A percentile compares a stretch with the other conserved stretches of the same genome.
Conservation (phyloP, 2,113 vertebrate genomes). For the Sceloporus tristichus region DNA sequence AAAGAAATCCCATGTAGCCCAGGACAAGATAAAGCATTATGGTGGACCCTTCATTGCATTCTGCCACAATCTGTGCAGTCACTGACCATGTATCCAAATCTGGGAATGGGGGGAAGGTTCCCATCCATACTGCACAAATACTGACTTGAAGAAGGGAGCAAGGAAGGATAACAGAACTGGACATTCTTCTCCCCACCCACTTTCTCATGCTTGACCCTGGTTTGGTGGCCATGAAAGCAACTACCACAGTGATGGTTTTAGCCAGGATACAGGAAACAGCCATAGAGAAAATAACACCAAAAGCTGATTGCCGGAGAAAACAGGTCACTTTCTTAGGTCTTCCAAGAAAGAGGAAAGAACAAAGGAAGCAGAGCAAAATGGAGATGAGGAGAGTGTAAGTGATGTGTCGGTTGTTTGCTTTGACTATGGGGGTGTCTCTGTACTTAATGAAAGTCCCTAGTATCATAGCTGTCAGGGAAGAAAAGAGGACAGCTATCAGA, state of each 20-base stretch:
- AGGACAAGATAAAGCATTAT: conserved; percentile 31
- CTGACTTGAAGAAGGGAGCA: background rate
- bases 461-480: background rate
- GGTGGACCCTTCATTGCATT: conserved; percentile 42
- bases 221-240: conserved; percentile 11
- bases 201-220: background rate
- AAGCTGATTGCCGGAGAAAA: background rate
- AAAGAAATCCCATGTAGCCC: conserved; percentile 49
- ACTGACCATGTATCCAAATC: background rate
- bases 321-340: background rate
- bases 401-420: background rate
- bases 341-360: background rate
- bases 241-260: conserved; percentile 12
- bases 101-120: background rate
- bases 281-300: background rate
- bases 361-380: conserved; percentile 3
- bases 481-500: background rate
- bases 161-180: background rate
- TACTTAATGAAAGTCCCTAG: background rate
- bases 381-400: background rate
- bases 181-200: background rate
- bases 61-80: conserved; percentile 19
- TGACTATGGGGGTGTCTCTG: background rate
- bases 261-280: conserved; percentile 1
- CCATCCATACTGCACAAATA: background rate